phyloP scores from a whole-genome alignment of 2,113 vertebrate species.

The Antechinus stuartii region DNA sequence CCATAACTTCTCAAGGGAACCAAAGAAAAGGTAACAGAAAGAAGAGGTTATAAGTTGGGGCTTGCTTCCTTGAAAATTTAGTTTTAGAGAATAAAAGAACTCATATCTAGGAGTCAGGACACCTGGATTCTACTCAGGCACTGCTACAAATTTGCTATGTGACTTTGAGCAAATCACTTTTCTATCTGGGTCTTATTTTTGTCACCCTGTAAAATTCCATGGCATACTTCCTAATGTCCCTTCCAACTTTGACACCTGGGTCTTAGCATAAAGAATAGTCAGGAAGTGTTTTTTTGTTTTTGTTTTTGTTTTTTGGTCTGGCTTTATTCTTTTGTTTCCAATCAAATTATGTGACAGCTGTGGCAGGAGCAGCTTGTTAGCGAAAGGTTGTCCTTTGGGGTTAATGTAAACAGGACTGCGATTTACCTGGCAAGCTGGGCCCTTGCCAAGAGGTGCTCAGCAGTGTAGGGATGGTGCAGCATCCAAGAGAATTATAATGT shows the following conservation, averaged over 20 bases:
- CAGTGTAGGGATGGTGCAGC: neutral
- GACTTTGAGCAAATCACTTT: neutral
- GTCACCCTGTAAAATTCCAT: neutral
- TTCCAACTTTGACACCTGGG: neutral
- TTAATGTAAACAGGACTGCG: neutral
- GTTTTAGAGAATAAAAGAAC: neutral
- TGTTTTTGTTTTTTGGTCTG: neutral
- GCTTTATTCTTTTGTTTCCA: neutral
- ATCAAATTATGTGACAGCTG: neutral
- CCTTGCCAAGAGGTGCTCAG: neutral
- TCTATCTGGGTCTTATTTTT: neutral
- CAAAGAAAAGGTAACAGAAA: neutral
- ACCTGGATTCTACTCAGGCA: neutral
- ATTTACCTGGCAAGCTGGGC: neutral
- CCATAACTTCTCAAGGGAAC: neutral
- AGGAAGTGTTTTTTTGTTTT: neutral
- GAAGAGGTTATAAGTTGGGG: neutral
- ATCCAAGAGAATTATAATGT: neutral
- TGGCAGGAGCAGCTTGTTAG: conserved; percentile 8
- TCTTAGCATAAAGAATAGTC: neutral
- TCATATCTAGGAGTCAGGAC: neutral
- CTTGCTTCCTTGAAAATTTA: neutral
- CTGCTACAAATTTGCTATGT: neutral
- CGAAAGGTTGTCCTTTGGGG: neutral
- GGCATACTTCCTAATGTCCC: neutral